phyloP scores from a whole-genome alignment of 2,888 invertebrate genomes.

The Horisme vitalbata region DNA sequence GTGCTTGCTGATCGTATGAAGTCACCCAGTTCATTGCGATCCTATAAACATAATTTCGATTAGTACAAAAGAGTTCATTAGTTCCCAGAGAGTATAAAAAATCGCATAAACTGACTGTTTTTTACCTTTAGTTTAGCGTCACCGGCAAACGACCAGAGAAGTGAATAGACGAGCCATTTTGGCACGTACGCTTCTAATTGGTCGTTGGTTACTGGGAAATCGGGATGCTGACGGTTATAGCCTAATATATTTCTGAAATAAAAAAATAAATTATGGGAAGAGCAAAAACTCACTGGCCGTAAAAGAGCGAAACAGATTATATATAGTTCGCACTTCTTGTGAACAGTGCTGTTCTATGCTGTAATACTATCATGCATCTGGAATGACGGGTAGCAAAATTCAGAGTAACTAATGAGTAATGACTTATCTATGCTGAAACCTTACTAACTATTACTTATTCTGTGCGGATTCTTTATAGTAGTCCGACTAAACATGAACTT shows the following conservation, averaged over 20 bases:
- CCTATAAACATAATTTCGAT: conserved; percentile 37
- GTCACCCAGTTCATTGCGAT: conserved; percentile 96
- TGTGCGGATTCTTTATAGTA: no score
- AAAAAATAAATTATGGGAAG: background rate
- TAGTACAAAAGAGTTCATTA: background rate
- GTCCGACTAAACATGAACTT: no score
- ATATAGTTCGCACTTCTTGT: no score
- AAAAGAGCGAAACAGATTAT: no score
- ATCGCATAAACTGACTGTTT: background rate
- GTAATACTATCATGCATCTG: no score
- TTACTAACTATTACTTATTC: no score
- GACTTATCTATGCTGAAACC: no score
- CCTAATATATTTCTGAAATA: conserved; percentile 90
- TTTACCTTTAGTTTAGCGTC: conserved; percentile 97
- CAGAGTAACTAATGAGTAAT: no score
- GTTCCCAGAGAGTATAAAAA: no score
- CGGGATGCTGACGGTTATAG: conserved; percentile 96
- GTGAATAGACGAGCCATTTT: conserved; percentile 95
- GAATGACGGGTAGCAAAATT: no score
- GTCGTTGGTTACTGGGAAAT: conserved; percentile 96
- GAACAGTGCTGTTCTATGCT: no score
- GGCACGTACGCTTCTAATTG: conserved; percentile 97
- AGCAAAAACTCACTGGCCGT: no score
- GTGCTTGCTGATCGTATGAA: conserved; percentile 98
- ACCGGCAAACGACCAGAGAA: conserved; percentile 99